phyloP scores from a whole-genome alignment of 2,888 invertebrate species.

The Rosalia funebris region DNA sequence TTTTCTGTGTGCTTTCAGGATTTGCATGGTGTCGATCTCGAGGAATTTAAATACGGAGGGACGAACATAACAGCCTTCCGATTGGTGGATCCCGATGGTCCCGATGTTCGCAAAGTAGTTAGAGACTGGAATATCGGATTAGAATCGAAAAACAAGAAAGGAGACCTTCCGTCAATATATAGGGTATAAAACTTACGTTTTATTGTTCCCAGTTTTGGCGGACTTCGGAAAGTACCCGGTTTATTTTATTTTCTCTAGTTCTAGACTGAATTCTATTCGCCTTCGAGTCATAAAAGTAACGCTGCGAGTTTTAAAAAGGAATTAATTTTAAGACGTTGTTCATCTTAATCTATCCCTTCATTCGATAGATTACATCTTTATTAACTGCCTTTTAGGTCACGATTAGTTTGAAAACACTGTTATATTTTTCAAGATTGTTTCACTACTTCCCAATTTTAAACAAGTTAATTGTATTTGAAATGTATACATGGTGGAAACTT shows the following conservation, averaged over 20 bases:
- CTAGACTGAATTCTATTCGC: neutral
- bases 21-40: constrained; percentile 89
- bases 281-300: neutral
- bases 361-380: too few species aligned
- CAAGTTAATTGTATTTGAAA: too few species aligned
- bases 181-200: constrained; percentile 40
- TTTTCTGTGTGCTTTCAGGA: too few species aligned
- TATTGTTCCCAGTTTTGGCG: constrained; percentile 1
- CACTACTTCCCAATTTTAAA: too few species aligned
- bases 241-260: constrained; percentile 1
- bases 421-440: too few species aligned
- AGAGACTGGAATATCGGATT: constrained; percentile 80
- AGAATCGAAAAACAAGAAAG: constrained; percentile 68
- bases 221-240: neutral
- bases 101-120: constrained; percentile 81
- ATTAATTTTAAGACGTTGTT: neutral
- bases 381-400: too few species aligned
- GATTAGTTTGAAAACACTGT: too few species aligned
- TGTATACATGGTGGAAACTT: too few species aligned
- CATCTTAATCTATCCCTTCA: too few species aligned
- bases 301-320: neutral
- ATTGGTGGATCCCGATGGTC: constrained; percentile 84
- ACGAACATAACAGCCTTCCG: constrained; percentile 95
- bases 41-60: constrained; percentile 94
- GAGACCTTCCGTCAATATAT: constrained; percentile 45